Base-by-base conservation (phyloP, 2,888 invertebrate species). In the Orthosia incerta region DNA sequence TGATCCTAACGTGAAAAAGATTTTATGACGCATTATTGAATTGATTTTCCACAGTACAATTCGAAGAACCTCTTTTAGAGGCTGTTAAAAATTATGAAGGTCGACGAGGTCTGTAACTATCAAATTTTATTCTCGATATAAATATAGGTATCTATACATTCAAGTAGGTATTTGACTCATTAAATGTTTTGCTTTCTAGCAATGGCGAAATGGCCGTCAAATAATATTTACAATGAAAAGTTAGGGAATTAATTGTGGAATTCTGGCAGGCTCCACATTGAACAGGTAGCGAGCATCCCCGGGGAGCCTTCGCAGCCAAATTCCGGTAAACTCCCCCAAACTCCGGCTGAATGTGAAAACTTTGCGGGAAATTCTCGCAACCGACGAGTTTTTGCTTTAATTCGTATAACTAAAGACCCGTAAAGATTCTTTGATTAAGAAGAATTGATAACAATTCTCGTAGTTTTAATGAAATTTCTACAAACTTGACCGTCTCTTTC, bases 191-290 rank as follows among this genome's bases (percentile, higher is more conserved):
- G 61, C 68, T 64, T 68, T 62, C 48, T 63, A 62, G 60, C 71
- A 70, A 76, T 75, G 79, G 39, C 65, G 31, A 67, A 84, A 84
- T 79, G 71, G 80, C 81, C 74, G 62, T 70, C 87, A 86, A 90
- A 90, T 88, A 90, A 89, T 88, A 88, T 89, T 87, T 87, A 87
- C 80, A 86, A 87, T 88, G 88, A 86, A 89, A 91, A 91, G 89
- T 91, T 93, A 88, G 86, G 83, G 87, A 91, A 93, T 93, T 92
- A 92, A 92, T 93, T 88, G 89, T 73, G 80, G 82, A 88, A 90
- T 91, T 92, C 89, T 83, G 89, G 85, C 88, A 86, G 79, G 81
- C 78, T 83, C 80, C 85, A 82, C 85, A 88, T 87, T 85, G 79
- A 86, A 82, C 87, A 89, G 91, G 91, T 89, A 89, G 83, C 86